A percentile compares a stretch with the other conserved stretches of the same genome.
These are phyloP conservation scores for Emberiza fucata DNA, from an alignment of 2,113 vertebrate species.

Conservation along the genomic window DNA sequence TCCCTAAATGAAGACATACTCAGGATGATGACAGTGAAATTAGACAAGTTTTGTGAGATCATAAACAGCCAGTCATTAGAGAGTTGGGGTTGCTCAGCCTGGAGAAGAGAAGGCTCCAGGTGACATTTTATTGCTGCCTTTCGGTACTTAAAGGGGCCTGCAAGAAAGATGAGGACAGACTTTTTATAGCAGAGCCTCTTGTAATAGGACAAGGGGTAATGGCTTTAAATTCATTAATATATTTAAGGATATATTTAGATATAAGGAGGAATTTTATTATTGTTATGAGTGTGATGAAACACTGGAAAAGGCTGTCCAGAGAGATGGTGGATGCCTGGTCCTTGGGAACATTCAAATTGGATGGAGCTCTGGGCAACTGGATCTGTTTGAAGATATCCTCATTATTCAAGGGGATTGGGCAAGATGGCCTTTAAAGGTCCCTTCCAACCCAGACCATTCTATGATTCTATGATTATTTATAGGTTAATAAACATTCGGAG, in stretches of 20 bases:
- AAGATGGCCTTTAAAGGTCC: background rate
- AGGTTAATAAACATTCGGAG: background rate
- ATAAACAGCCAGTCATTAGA: background rate
- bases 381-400: background rate
- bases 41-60: background rate
- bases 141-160: background rate
- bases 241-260: background rate
- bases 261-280: background rate
- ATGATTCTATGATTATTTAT: background rate
- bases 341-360: background rate
- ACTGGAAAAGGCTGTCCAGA: background rate
- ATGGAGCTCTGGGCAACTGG: background rate
- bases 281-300: background rate
- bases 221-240: background rate
- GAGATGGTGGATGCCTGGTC: background rate
- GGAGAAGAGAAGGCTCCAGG: background rate
- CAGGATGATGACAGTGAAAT: background rate
- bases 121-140: background rate
- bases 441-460: background rate
- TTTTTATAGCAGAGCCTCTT: background rate
- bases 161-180: background rate
- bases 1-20: background rate
- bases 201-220: background rate
- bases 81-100: background rate
- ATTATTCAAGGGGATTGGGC: background rate